phyloP scores from a whole-genome alignment of 2,888 invertebrate species.

The Agriotes lineatus region DNA sequence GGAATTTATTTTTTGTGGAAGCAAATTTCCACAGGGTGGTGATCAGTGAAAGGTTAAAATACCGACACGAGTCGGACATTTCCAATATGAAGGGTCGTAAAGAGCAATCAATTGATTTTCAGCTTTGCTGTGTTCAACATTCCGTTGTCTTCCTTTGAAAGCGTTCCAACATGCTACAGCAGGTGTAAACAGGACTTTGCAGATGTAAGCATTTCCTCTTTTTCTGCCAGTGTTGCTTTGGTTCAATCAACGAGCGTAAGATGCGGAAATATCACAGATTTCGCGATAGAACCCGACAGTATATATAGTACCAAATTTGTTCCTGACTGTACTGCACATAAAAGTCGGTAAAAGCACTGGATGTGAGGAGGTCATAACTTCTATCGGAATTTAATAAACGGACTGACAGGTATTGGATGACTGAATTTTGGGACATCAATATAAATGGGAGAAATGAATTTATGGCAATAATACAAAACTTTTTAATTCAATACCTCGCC shows the following conservation, averaged over 20 bases:
- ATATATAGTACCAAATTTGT: constrained; percentile 22
- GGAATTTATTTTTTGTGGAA: constrained; percentile 14
- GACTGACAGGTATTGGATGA: constrained; percentile 32
- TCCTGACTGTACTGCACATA: constrained; percentile 14
- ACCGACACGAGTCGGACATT: constrained; percentile 29
- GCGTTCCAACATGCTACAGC: not conserved
- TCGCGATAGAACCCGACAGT: constrained; percentile 3
- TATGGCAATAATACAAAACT: constrained; percentile 15
- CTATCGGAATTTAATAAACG: constrained; percentile 42
- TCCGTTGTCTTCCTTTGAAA: constrained; percentile 11
- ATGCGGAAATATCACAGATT: constrained; percentile 12
- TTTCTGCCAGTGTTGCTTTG: constrained; percentile 4
- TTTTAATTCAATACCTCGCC: not conserved
- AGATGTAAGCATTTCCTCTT: not conserved
- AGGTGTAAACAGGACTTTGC: constrained; percentile 1
- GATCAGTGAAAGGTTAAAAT: constrained; percentile 33
- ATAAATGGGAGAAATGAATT: constrained; percentile 34
- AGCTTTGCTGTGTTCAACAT: constrained; percentile 9
- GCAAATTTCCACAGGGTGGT: not conserved
- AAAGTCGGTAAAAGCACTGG: constrained; percentile 6
- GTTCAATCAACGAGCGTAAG: constrained; percentile 2
- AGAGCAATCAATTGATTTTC: constrained; percentile 16
- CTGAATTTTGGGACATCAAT: constrained; percentile 33
- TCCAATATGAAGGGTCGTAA: constrained; percentile 29
- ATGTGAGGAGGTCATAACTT: constrained; percentile 34